Conservation (phyloP, 2,888 invertebrate genomes). For the Dromius quadrimaculatus region DNA sequence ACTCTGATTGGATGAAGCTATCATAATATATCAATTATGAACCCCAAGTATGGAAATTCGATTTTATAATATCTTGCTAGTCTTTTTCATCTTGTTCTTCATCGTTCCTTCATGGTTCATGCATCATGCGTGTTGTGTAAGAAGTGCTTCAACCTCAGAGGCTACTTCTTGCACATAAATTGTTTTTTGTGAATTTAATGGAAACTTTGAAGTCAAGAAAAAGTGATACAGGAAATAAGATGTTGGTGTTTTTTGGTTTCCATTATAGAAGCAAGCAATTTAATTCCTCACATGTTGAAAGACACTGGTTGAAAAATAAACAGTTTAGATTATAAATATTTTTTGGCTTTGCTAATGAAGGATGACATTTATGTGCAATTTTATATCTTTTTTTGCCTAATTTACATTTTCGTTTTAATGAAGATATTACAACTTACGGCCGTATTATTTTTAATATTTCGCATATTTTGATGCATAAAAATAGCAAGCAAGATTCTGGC, state of each 20-base stretch:
- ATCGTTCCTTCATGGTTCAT: slow-evolving; percentile 11
- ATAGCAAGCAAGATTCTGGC: slow-evolving; percentile 5
- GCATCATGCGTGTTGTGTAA: slow-evolving; percentile 26
- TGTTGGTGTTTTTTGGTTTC: not conserved
- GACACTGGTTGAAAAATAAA: not conserved
- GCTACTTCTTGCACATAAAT: slow-evolving; percentile 9
- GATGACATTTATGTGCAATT: slow-evolving; percentile 30
- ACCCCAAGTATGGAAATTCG: too few relatives aligned
- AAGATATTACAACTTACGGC: slow-evolving; percentile 26
- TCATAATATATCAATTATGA: too few relatives aligned
- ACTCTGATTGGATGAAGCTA: too few relatives aligned
- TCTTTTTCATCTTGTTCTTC: slow-evolving; percentile 10
- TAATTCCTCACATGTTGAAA: not conserved
- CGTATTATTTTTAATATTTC: slow-evolving; percentile 30
- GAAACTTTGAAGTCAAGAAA: slow-evolving; percentile 6
- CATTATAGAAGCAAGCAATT: too few relatives aligned
- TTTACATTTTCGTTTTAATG: not conserved
- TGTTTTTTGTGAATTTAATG: slow-evolving; percentile 23
- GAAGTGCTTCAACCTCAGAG: slow-evolving; percentile 19
- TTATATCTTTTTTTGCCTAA: slow-evolving; percentile 16
- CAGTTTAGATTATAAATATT: slow-evolving; percentile 6
- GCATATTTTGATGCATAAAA: slow-evolving; percentile 2
- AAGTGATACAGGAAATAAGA: not conserved
- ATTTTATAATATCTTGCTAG: too few relatives aligned
- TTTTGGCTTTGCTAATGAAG: slow-evolving; percentile 15